Evolutionary conservation across 2,797 vertebrate species (phyloP).

Genomic region (Valencia hispanica): DNA sequence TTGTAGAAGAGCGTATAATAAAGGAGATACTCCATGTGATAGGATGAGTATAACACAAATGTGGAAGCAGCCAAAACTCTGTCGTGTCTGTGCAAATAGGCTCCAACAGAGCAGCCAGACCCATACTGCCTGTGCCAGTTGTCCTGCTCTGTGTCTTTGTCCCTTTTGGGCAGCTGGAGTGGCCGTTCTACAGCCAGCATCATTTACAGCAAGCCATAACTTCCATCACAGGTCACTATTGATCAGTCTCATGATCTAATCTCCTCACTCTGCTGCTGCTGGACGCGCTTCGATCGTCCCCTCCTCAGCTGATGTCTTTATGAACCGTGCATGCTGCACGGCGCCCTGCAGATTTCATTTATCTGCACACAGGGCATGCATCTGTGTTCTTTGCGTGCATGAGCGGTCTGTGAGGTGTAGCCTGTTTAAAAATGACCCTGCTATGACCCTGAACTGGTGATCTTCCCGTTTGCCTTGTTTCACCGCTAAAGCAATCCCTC

Average conservation of each 20-base stretch:
- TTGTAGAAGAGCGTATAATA: constrained; percentile 52
- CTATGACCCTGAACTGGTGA: constrained; percentile 52
- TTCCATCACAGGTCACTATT: constrained; percentile 55
- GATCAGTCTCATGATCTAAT: constrained; percentile 73
- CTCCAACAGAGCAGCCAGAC: constrained; percentile 38
- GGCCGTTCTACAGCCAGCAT: constrained; percentile 32
- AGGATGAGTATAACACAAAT: constrained; percentile 25
- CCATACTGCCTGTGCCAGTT: constrained; percentile 42
- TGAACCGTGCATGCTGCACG: constrained; percentile 52
- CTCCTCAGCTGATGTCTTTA: constrained; percentile 68
- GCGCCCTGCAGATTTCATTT: constrained; percentile 38
- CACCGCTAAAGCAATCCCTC: constrained; percentile 44
- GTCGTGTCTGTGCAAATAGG: constrained; percentile 44
- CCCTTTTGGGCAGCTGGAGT: constrained; percentile 21
- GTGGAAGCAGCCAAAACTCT: constrained; percentile 38
- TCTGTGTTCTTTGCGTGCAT: constrained; percentile 23
- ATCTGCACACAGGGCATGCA: constrained; percentile 17
- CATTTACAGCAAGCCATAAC: constrained; percentile 51
- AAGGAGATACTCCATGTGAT: constrained; percentile 52
- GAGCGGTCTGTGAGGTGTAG: constrained; percentile 29
- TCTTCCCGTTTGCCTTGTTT: constrained; percentile 41
- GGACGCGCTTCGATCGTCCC: constrained; percentile 53
- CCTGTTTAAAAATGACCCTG: constrained; percentile 38
- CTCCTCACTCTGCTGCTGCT: constrained; percentile 54
- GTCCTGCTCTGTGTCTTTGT: constrained; percentile 51